These are phyloP conservation scores for Serilophus lunatus DNA, from an alignment of 2,113 vertebrate genomes.

Conservation along the genomic window DNA sequence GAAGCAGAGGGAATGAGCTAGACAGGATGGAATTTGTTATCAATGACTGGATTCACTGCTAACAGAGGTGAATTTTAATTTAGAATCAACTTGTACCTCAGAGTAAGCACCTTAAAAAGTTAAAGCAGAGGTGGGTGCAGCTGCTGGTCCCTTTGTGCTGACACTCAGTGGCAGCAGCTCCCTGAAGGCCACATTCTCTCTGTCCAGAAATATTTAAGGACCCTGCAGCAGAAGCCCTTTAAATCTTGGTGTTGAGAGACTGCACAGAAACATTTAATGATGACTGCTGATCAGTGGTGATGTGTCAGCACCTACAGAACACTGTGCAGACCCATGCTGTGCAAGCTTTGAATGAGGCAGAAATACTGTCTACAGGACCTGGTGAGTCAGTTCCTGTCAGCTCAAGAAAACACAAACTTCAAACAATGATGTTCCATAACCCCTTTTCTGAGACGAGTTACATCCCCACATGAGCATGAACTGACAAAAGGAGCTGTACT, in stretches of 20 bases:
- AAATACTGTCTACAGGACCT: not conserved
- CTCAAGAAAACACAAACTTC: not conserved
- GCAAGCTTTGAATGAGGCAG: not conserved
- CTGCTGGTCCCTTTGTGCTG: not conserved
- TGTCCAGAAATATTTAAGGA: not conserved
- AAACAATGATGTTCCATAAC: not conserved
- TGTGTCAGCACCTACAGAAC: not conserved
- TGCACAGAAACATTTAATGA: not conserved
- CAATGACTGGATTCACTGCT: not conserved
- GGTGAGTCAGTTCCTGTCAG: not conserved
- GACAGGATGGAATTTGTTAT: not conserved
- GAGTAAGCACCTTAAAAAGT: not conserved
- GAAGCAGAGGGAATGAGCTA: not conserved
- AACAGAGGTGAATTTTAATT: not conserved
- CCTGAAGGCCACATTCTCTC: not conserved
- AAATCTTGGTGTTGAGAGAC: not conserved
- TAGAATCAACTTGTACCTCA: not conserved
- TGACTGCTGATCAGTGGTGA: not conserved
- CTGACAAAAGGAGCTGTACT: not conserved
- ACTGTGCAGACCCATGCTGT: fast-evolving
- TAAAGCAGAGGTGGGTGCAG: not conserved
- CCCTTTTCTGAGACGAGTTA: not conserved
- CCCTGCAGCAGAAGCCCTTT: not conserved
- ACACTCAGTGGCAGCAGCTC: not conserved
- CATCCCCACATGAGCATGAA: not conserved